A percentile compares a stretch with the other conserved stretches of the same genome.
phyloP scores from a whole-genome alignment of 2,797 vertebrate genomes.

The Myotis planiceps region DNA sequence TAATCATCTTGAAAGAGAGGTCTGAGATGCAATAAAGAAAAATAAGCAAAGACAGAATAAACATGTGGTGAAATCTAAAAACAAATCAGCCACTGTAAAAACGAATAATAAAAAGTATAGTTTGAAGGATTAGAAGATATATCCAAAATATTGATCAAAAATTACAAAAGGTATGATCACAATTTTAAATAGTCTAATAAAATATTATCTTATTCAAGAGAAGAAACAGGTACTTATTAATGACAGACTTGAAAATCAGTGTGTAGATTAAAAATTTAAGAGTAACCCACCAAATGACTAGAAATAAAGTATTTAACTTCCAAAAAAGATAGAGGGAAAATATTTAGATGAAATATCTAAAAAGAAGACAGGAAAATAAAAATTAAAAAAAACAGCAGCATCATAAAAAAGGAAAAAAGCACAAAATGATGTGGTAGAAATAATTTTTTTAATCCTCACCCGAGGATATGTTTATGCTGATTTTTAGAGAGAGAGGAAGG shows the following conservation, averaged over 20 bases:
- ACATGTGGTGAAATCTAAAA: background rate
- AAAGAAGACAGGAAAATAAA: background rate
- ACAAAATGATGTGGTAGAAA: background rate
- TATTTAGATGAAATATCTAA: background rate
- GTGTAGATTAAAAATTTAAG: background rate
- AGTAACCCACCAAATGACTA: background rate
- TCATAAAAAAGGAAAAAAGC: background rate
- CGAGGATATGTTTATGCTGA: background rate
- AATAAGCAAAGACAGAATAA: background rate
- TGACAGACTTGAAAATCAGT: background rate
- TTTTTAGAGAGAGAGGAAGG: background rate
- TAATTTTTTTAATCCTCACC: background rate
- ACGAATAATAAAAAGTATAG: background rate
- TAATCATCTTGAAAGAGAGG: background rate
- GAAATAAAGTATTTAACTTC: background rate
- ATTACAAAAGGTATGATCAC: background rate
- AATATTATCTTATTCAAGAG: background rate
- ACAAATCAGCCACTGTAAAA: background rate
- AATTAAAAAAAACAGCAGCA: background rate
- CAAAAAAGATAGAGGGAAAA: background rate
- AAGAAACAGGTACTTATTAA: background rate
- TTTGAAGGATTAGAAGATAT: background rate
- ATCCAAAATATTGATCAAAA: background rate
- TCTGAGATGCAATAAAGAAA: background rate
- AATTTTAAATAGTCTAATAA: background rate